A percentile compares a stretch with the other conserved stretches of the same genome.
phyloP scores from a whole-genome alignment of 1,140 invertebrate genomes.

The Hylaeus anthracinus region DNA sequence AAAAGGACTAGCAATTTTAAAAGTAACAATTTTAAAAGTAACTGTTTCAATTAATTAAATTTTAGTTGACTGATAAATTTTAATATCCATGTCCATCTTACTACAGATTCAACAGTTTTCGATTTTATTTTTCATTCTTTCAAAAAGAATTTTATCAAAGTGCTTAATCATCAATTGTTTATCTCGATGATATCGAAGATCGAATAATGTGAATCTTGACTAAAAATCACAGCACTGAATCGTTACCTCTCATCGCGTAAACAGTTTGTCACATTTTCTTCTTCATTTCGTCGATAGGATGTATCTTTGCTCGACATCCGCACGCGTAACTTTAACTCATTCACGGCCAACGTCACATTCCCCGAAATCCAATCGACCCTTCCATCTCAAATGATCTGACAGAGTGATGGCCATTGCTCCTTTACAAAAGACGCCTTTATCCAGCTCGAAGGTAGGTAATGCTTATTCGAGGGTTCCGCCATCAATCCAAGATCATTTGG shows the following conservation, averaged over 20 bases:
- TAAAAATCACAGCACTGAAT: neutral
- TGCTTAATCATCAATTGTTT: too few species aligned
- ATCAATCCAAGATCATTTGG: neutral
- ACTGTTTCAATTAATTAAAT: too few species aligned
- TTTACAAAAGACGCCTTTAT: neutral
- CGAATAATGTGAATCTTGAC: too few species aligned
- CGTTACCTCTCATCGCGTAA: neutral
- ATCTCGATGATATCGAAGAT: too few species aligned
- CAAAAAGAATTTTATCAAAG: too few species aligned
- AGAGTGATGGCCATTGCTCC: neutral
- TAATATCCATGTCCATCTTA: too few species aligned
- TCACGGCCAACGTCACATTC: neutral
- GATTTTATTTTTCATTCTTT: too few species aligned
- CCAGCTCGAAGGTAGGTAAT: too few species aligned
- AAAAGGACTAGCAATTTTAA: too few species aligned
- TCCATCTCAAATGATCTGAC: neutral
- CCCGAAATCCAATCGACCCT: neutral
- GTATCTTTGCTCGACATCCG: neutral
- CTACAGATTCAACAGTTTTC: too few species aligned
- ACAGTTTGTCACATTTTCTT: neutral
- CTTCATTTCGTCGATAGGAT: neutral
- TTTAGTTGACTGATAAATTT: too few species aligned
- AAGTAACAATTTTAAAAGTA: too few species aligned
- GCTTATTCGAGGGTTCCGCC: neutral
- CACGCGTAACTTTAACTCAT: neutral